Evolutionary conservation across 2,113 vertebrate genomes (phyloP).

Genomic region (Amazona vittata): DNA sequence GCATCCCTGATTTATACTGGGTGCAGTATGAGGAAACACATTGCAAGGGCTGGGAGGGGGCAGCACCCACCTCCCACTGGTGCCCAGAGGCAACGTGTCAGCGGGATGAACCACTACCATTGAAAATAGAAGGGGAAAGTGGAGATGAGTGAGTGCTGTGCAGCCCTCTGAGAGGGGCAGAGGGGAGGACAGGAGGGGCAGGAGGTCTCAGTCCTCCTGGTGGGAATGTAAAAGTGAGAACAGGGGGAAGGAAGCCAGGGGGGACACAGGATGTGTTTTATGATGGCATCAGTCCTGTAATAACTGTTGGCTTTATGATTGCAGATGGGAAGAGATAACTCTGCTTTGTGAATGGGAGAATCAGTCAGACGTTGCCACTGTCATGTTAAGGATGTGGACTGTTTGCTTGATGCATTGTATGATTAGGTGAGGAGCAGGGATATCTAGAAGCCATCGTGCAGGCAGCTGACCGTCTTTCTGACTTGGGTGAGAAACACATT

Average conservation of each 20-base stretch:
- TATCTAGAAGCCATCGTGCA: neutral
- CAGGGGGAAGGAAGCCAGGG: neutral
- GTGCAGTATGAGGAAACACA: neutral
- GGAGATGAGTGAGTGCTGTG: no score
- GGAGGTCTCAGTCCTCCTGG: neutral
- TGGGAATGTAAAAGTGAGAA: neutral
- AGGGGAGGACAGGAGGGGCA: neutral
- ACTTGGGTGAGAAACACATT: neutral
- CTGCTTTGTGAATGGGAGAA: neutral
- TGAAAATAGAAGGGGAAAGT: accelerated
- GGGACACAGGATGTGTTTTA: neutral
- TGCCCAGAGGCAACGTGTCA: neutral
- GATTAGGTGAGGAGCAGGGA: neutral
- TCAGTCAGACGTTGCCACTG: neutral
- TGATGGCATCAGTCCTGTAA: neutral
- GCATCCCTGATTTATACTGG: slow-evolving; percentile 9
- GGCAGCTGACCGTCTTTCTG: neutral
- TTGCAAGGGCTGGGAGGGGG: neutral
- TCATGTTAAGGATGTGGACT: neutral
- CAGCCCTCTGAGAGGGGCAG: neutral
- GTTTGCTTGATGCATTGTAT: neutral
- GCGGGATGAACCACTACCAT: neutral
- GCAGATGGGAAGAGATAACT: neutral
- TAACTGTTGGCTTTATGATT: neutral
- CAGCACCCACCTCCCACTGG: neutral